Percentiles rank a stretch among this genome's conserved stretches.
These are phyloP conservation scores for Dione vanillae DNA, from an alignment of 2,888 invertebrate genomes.

Conservation along the genomic window DNA sequence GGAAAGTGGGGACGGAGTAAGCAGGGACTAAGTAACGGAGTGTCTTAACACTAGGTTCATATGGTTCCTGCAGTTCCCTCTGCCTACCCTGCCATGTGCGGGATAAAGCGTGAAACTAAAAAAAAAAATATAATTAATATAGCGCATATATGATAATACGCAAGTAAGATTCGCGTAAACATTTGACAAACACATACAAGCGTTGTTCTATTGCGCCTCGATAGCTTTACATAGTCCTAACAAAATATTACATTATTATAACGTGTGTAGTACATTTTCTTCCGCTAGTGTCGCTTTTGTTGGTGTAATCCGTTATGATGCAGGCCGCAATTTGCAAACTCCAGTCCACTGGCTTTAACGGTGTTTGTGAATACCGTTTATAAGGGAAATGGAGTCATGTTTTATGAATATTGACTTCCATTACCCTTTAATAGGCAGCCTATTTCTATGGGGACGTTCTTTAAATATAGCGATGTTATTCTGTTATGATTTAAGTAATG, in stretches of 20 bases:
- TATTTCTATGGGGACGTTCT: constrained; percentile 21
- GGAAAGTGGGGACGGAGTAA: no score
- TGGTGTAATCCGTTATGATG: constrained; percentile 48
- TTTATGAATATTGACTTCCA: constrained; percentile 55
- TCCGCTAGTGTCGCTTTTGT: constrained; percentile 43
- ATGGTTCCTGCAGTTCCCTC: no score
- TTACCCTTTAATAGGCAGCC: constrained; percentile 38
- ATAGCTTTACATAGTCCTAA: not conserved
- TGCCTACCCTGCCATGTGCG: no score
- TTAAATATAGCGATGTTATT: constrained; percentile 21
- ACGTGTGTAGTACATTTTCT: constrained; percentile 27
- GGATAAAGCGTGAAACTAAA: no score
- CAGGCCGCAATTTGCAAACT: constrained; percentile 63
- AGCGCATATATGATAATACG: not conserved
- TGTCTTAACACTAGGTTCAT: no score
- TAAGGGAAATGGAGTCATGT: constrained; percentile 58
- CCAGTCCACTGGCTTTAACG: constrained; percentile 58
- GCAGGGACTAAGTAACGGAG: no score
- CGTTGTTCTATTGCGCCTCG: no score
- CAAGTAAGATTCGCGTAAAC: not conserved
- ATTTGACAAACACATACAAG: no score
- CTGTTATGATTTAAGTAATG: constrained; percentile 24
- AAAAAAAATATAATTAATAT: no score
- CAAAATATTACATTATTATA: constrained; percentile 22
- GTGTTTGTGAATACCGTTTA: constrained; percentile 61